Base-by-base conservation (phyloP, 1,140 invertebrate genomes). In the Drosophila willistoni region DNA sequence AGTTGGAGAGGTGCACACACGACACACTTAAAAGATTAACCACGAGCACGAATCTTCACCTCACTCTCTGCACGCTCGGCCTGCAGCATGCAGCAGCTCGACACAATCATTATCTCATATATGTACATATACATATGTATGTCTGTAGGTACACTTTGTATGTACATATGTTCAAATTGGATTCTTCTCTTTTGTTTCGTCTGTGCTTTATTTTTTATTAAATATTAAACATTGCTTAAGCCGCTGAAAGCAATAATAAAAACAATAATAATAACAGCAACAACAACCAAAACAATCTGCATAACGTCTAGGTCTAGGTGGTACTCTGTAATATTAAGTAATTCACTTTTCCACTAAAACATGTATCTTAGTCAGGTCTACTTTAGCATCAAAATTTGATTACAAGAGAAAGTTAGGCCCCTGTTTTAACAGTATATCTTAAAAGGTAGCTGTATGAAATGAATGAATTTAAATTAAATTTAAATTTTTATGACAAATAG, bases 11-110 rank as follows among this genome's bases (percentile, higher is more conserved):
- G 56, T 67, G 56, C 34, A 41, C 67, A 41, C 41, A 67, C 76
- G 61, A 63, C 73, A 89, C 83, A 89, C 84, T 87, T 87, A 79
- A 83, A 87, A 89, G 84, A 87, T 87, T 87, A 87, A 87, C 83
- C 84, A 77, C 76, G 64, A 71, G 72, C 71, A 81, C 73, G 79
- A 77, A 81, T 69, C 73, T 64, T 60, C 42, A 64, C 71, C 60
- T 74, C 73, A 51, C 56, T 56, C 33, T 33, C 56, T 64, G 29
- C 57, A 62, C 56, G 57, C 63, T 55, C 59, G 39, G 13, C 13
- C 44, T 22, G 44, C 44, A 51, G 44, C 70, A 54, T 65, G 36
- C 36, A 74, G 65, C 64, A 41, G 29, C 36, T 51, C 44, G 13
- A 51, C 44, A 51, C 17, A 51, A 51, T 51, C 44, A 51, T 51